phyloP scores from a whole-genome alignment of 1,140 invertebrate species.

The Coptotermes formosanus region DNA sequence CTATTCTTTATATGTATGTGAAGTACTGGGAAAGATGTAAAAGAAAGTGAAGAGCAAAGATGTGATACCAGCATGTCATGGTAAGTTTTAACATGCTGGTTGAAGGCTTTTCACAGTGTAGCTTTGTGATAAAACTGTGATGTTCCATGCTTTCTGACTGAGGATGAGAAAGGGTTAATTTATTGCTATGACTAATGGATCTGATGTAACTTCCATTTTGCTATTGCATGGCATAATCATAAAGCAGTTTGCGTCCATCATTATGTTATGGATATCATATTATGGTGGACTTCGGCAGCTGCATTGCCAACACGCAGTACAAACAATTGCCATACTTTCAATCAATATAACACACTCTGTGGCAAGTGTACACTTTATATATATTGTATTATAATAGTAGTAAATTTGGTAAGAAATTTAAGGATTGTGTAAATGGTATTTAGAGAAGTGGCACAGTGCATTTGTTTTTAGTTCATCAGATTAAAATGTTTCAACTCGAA shows the following conservation, averaged over 20 bases:
- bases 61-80: too few relatives aligned
- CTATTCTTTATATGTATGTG: too few relatives aligned
- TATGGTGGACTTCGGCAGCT: not conserved
- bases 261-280: too few relatives aligned
- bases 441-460: not conserved
- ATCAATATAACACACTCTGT: not conserved
- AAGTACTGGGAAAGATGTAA: too few relatives aligned
- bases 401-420: not conserved
- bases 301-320: not conserved
- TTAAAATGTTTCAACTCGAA: not conserved
- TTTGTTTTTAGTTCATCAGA: not conserved
- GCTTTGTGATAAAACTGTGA: too few relatives aligned
- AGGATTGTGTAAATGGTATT: not conserved
- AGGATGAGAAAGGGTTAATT: too few relatives aligned
- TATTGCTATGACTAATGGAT: too few relatives aligned
- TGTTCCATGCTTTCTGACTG: too few relatives aligned
- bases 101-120: too few relatives aligned
- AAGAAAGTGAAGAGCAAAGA: too few relatives aligned
- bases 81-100: too few relatives aligned
- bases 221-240: not conserved
- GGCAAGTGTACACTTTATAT: not conserved
- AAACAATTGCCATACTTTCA: not conserved
- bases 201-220: not conserved
- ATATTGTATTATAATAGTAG: not conserved
- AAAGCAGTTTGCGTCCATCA: not conserved